A percentile compares a stretch with the other conserved stretches of the same genome.
phyloP scores from a whole-genome alignment of 1,140 invertebrate species.

The Coelopa frigida region DNA sequence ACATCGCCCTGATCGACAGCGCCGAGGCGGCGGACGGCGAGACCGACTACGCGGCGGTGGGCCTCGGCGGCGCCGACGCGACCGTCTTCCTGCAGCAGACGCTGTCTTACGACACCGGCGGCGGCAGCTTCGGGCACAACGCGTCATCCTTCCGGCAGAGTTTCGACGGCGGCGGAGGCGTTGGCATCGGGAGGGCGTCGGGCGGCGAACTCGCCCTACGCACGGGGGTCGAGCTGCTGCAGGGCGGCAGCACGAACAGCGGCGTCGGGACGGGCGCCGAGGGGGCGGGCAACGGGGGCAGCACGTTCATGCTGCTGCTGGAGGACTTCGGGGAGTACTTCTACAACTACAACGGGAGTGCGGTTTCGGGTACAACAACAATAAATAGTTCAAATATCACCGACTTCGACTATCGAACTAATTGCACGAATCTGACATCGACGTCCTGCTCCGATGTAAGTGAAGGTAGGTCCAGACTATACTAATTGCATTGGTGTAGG shows the following conservation, averaged over 20 bases:
- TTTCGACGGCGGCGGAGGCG: slow-evolving; percentile 3
- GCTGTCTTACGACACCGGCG: background rate
- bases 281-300: slow-evolving; percentile 26
- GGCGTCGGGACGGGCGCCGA: background rate
- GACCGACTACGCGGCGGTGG: slow-evolving; percentile 26
- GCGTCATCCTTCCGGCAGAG: slow-evolving; percentile 2
- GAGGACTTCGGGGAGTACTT: slow-evolving; percentile 57
- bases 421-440: slow-evolving; percentile 16
- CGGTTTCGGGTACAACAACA: slow-evolving; percentile 27
- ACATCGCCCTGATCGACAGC: slow-evolving; percentile 38
- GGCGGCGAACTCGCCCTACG: too few relatives aligned
- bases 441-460: slow-evolving; percentile 16
- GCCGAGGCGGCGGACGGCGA: slow-evolving; percentile 34
- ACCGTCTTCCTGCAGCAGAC: slow-evolving; percentile 8
- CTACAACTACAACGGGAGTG: slow-evolving; percentile 45
- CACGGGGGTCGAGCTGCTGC: too few relatives aligned
- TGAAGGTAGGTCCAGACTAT: slow-evolving; percentile 22
- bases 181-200: background rate
- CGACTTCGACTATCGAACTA: slow-evolving; percentile 16
- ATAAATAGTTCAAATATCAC: slow-evolving; percentile 11
- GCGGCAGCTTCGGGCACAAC: background rate
- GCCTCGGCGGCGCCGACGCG: slow-evolving; percentile 22
- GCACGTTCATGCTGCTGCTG: slow-evolving; percentile 50
- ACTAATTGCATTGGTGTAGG: background rate
- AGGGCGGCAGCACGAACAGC: too few relatives aligned